Evolutionary conservation across 2,888 invertebrate genomes (phyloP), one percentile per base, ranked within the genome.

Genomic region (Sabatieria punctata): DNA sequence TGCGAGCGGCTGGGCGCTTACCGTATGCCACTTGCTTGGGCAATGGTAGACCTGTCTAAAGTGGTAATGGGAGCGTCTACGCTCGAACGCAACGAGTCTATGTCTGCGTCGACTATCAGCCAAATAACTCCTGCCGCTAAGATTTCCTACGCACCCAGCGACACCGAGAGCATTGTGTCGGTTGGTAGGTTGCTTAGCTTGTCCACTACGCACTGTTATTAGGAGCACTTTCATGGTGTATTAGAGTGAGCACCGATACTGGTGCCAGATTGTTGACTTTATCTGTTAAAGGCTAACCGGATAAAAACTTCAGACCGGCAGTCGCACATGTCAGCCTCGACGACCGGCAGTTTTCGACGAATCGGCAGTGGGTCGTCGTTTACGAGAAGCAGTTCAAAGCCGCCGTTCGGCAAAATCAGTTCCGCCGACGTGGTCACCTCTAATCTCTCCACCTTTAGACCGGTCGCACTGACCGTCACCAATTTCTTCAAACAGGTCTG

Each of bases 21-120:
- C 69, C 76, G 91, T 48, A 93, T 91, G 85, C 88, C 91, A 1
- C 80, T 95, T 61, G 85, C 84, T 0, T 85, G 85, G 83, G 84
- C 85, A 2, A 84, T 82, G 3, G 78, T 88, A 55, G 81, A 84
- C 66, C 69, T 88, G 47, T 48, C 41, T 18, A 45, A 46, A 13
- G 43, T 58, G 11, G 33, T 58, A 8, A 19, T 52, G 49, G 40
- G 43, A 2, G 43, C 47, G 4, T 18, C 25, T 24, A 19, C 36
- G 6, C 24, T 42, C 13, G 48, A 48, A 25, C 42, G 41, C 22
- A 26, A 38, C 40, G 30, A 46, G 24, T 62, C 30, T 4, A 55
- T 55, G 53, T 45, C 50, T 18, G 43, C 50, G 1, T 53, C 53
- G 0, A 46, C 50, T 1, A 50, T 49, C 27, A 54, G 48, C 1